These are phyloP conservation scores for Limnephilus rhombicus DNA, from an alignment of 2,888 invertebrate species.

Conservation along the genomic window DNA sequence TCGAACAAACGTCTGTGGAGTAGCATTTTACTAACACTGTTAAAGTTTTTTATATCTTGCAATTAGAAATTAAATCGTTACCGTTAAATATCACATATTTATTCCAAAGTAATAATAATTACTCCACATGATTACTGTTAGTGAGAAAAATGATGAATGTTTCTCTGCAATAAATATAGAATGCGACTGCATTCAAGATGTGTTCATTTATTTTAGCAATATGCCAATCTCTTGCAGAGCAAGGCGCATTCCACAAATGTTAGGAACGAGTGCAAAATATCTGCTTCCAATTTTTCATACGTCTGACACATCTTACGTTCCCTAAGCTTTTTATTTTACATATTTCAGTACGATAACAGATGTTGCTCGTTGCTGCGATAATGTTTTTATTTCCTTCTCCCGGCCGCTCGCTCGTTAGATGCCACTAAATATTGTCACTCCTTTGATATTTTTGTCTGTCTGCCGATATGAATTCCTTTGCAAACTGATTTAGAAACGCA, in stretches of 20 bases:
- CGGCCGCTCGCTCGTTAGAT: slow-evolving; percentile 56
- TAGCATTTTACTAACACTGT: background rate
- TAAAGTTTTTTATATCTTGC: too few relatives aligned
- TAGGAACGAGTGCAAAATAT: slow-evolving; percentile 50
- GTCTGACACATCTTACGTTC: slow-evolving; percentile 28
- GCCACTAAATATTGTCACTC: slow-evolving; percentile 57
- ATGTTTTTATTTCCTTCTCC: slow-evolving; percentile 49
- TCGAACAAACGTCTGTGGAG: background rate
- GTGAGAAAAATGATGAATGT: background rate
- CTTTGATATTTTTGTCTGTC: slow-evolving; percentile 42
- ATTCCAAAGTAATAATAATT: background rate
- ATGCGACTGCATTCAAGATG: background rate
- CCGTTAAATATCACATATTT: background rate
- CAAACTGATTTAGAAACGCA: slow-evolving; percentile 37
- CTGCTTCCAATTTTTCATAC: slow-evolving; percentile 39
- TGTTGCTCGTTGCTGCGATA: slow-evolving; percentile 47
- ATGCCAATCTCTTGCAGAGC: background rate
- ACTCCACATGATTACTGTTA: background rate
- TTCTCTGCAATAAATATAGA: background rate
- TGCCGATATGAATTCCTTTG: slow-evolving; percentile 4
- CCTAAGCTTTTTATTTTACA: slow-evolving; percentile 44
- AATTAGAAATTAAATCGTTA: background rate
- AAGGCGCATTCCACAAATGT: slow-evolving; percentile 19
- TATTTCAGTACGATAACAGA: slow-evolving; percentile 57
- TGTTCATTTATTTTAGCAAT: background rate